Evolutionary conservation across 2,888 invertebrate genomes (phyloP).

Genomic region (Choristoneura rosaceana): DNA sequence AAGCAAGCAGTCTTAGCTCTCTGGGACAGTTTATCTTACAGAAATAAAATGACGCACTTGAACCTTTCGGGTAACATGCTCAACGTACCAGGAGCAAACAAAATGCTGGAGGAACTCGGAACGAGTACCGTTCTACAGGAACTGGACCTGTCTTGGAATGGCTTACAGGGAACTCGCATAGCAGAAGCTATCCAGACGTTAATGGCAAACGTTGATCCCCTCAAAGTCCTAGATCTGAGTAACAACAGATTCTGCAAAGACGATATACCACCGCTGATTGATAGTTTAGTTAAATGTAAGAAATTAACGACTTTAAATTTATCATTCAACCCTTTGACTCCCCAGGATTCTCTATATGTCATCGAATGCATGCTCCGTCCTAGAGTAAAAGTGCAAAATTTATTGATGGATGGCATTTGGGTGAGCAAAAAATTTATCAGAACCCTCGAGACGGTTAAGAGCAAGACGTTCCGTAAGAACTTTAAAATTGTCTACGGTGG

Average conservation of each 20-base stretch:
- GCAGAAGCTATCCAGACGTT: neutral
- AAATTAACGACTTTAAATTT: constrained; percentile 16
- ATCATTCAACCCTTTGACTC: constrained; percentile 24
- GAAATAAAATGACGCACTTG: constrained; percentile 51
- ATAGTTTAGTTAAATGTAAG: constrained; percentile 7
- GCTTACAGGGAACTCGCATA: constrained; percentile 45
- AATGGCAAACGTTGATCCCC: neutral
- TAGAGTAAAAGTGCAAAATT: constrained; percentile 14
- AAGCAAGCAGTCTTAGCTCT: constrained; percentile 51
- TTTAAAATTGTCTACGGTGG: constrained; percentile 28
- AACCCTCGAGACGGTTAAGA: constrained; percentile 49
- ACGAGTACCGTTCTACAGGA: constrained; percentile 48
- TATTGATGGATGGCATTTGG: constrained; percentile 42
- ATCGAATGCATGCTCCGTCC: neutral
- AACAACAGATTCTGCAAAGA: constrained; percentile 52
- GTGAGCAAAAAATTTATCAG: constrained; percentile 56
- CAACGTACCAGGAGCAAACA: constrained; percentile 46
- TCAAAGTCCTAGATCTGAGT: constrained; percentile 30
- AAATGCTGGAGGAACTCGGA: constrained; percentile 48
- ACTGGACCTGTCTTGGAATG: constrained; percentile 57
- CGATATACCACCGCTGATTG: constrained; percentile 48
- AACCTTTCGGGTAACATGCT: constrained; percentile 61
- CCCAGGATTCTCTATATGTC: neutral
- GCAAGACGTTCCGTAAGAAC: constrained; percentile 43
- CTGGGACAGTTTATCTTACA: constrained; percentile 50